Base-by-base conservation (phyloP, 2,888 invertebrate genomes). In the Apodemia arnacis region DNA sequence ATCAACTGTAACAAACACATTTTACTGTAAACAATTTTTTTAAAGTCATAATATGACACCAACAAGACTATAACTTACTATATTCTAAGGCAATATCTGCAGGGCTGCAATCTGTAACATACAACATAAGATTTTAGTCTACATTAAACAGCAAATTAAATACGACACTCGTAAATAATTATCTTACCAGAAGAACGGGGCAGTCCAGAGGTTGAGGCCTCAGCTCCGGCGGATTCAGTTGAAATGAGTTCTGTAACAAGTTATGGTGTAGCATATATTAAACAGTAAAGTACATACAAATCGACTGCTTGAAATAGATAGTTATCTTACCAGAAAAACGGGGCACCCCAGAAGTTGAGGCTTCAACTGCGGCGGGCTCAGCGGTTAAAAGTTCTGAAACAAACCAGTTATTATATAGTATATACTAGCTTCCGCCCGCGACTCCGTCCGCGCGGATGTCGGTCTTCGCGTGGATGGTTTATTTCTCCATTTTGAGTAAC, bases 401-500 rank as follows among this genome's bases (percentile, higher is more conserved):
- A 38, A 38, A 38, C 38, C 6, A 38, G 38, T 38, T 38, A 38
- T 8, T 2, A 8, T 38, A 38, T 38, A 38, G 38, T 8, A 41
- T 41, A 41, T 8, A 41, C 41, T 59, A 59, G 59, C 59, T n/a
- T 59, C n/a, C 59, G 59, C 59, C 59, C 59, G 21, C 59, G 59
- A 59, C 59, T n/a, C 59, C 73, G 31, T 73, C 18, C 73, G 73
- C 73, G n/a, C 74, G 74, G 38, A 41, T 41, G 44, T 74, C 74
- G 34, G 74, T 74, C 34, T 74, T 74, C 49, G 74, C 34, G 74
- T 74, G 44, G 74, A 74, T 74, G 74, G 74, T 41, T 74, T 44
- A 74, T 74, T 74, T 74, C 74, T 74, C 74, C 49, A 74, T 74
- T 74, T 74, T 74, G 74, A 74, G 74, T 74, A 74, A 74, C 44